Conservation (phyloP, 2,888 invertebrate genomes). For the Phrixothrix hirtus region DNA sequence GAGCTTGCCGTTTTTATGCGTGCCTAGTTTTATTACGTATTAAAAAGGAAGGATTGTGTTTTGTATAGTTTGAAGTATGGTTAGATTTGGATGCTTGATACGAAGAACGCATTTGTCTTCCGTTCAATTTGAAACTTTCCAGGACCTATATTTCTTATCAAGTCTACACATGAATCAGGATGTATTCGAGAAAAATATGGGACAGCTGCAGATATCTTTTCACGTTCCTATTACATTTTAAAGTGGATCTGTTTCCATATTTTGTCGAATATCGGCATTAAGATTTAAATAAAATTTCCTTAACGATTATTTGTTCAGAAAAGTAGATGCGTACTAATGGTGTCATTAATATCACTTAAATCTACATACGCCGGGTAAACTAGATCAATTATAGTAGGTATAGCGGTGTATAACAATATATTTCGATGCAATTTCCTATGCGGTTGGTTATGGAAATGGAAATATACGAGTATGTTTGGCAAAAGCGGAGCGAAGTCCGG, state of each 20-base stretch:
- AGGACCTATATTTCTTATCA: slow-evolving; percentile 48
- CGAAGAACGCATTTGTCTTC: slow-evolving; percentile 39
- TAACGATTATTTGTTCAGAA: too few species aligned
- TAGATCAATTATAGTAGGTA: slow-evolving; percentile 25
- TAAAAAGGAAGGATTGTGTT: slow-evolving; percentile 6
- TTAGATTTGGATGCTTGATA: slow-evolving; percentile 44
- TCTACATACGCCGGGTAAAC: slow-evolving; percentile 23
- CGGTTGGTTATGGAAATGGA: slow-evolving; percentile 33
- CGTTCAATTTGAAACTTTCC: slow-evolving; percentile 43
- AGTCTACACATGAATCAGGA: slow-evolving; percentile 46
- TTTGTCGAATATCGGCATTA: too few species aligned
- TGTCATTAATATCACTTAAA: slow-evolving; percentile 25
- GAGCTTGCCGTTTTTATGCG: too few species aligned
- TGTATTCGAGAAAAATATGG: slow-evolving; percentile 31
- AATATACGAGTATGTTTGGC: slow-evolving; percentile 27
- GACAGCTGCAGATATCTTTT: slow-evolving; percentile 27
- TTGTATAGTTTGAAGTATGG: slow-evolving; percentile 36
- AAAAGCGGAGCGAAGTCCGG: slow-evolving; percentile 26
- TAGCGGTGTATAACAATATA: slow-evolving; percentile 24
- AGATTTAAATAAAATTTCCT: too few species aligned
- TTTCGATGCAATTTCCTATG: slow-evolving; percentile 34
- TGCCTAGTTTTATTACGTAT: background rate
- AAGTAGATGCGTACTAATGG: too few species aligned
- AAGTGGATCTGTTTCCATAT: background rate
- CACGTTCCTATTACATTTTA: slow-evolving; percentile 18